Evolutionary conservation across 2,113 vertebrate species (phyloP), one percentile per base, ranked within the genome.

Genomic region (Baryphthengus martii): DNA sequence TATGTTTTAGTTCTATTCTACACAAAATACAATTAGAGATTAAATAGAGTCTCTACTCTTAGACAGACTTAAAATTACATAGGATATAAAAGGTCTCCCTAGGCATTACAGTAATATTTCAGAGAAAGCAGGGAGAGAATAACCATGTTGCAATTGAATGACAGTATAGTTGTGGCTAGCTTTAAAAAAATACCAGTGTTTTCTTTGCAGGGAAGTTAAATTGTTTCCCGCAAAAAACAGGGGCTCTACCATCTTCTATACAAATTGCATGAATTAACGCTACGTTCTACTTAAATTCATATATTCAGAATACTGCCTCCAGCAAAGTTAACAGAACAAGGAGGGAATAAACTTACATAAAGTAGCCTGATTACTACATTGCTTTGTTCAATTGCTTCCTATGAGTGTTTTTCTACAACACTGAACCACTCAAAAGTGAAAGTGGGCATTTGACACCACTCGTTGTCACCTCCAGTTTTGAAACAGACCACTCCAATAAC

Each of bases 11-110:
- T 94, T 95, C 89, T 94, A 90, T 94, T 95, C 89, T 94, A 91
- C 68, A 81, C 76, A 93, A 96, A 83, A 95, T 96, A 63, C 78
- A 94, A 84, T 95, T 97, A 84, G 73, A 97, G 75, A 94, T 88
- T 91, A 94, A 96, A 91, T 33, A 96, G 58, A 89, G 52, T 96
- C 81, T 71, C 63, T 35, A 92, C 53, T 93, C 85, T 93, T 91
- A 96, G 77, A 81, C 80, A 74, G 63, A 94, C 91, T 84, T 90
- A 66, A 85, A 95, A 97, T 92, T 94, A 94, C 93, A 92, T 70
- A 79, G 87, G 70, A 89, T 87, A 85, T 26, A 93, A 90, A 73
- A 93, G 63, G 18, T 75, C 61, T 89, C 76, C 84, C 85, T 55
- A 92, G 91, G 91, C 74, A 70, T 88, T 86, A 65, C 61, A 95